Evolutionary conservation across 1,140 invertebrate species (phyloP), one percentile per base, ranked within the genome.

Genomic region (Eurosta solidaginis): DNA sequence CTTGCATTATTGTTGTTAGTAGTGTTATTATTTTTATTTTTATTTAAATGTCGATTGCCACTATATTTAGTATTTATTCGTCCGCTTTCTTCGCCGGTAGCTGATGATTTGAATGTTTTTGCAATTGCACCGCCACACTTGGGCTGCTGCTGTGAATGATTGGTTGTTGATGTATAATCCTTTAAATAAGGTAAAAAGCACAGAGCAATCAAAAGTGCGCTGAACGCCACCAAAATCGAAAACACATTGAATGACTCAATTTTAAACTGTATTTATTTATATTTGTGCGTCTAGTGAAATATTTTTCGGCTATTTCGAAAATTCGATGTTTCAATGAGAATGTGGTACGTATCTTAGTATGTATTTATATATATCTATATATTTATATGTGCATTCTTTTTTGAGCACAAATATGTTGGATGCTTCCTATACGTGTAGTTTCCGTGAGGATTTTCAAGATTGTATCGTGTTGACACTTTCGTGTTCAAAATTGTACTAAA

Each of bases 11-110:
- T 76, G 36, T 52, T 52, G 50, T 76, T 74, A 20, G n/a, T n/a
- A 12, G 5, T 20, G 50, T 9, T 52, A 45, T 45, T 12, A 49
- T 17, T 59, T 84, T 82, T 33, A 75, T 68, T 68, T 82, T 84
- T 50, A 78, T 75, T 78, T 76, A 76, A 79, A 82, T 82, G 74
- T 82, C 79, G 81, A 85, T 85, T 42, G 74, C n/a, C n/a, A n/a
- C n/a, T n/a, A n/a, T 44, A 79, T 63, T 77, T 79, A 76, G 79
- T 40, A 5, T 14, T 5, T 20, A 68, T 10, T 42, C 1, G 17
- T 54, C 20, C 10, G 12, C 14, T n/a, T 80, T 68, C 33, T 76
- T 76, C 44, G 14, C 74, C 33, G 47, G 47, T 36, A 9, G 29
- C 25, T 52, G 47, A 17, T 76, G 73, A 10, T 40, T 10, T 68